phyloP scores from a whole-genome alignment of 1,140 invertebrate genomes.

The Drosophila persimilis region DNA sequence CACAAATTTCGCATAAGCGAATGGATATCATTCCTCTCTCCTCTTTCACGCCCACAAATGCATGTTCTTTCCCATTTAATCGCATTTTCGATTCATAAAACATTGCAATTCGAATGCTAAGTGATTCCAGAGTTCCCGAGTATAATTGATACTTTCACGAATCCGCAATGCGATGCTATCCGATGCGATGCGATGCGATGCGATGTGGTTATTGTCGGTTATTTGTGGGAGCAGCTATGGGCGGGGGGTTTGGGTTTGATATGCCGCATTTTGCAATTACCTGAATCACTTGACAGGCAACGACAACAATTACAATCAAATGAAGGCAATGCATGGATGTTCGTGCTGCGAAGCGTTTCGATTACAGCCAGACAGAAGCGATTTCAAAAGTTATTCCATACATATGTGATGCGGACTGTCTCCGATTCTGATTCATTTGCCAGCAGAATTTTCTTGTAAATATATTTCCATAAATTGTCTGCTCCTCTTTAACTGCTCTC shows the following conservation, averaged over 20 bases:
- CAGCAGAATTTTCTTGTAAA: constrained; percentile 21
- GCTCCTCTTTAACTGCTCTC: constrained; percentile 1
- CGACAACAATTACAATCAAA: constrained; percentile 27
- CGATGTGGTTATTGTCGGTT: not conserved
- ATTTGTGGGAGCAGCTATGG: constrained; percentile 13
- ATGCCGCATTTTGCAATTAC: constrained; percentile 39
- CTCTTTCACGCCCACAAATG: not conserved
- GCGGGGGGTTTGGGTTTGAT: not conserved
- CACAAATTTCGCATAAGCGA: too few relatives aligned
- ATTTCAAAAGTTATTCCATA: constrained; percentile 11
- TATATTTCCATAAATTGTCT: constrained; percentile 43
- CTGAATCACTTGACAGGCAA: constrained; percentile 43
- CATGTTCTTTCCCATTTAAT: not conserved
- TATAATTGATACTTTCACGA: constrained; percentile 11
- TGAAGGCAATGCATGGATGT: constrained; percentile 34
- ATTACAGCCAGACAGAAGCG: constrained; percentile 14
- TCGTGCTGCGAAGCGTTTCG: constrained; percentile 54
- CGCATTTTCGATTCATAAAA: too few relatives aligned
- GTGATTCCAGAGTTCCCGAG: not conserved
- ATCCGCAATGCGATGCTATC: not conserved
- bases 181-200: too few relatives aligned
- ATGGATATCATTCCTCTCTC: too few relatives aligned
- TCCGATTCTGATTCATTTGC: constrained; percentile 22
- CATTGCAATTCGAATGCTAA: constrained; percentile 9
- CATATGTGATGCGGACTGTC: not conserved